phyloP scores from a whole-genome alignment of 2,113 vertebrate genomes.

The Echinops telfairi region DNA sequence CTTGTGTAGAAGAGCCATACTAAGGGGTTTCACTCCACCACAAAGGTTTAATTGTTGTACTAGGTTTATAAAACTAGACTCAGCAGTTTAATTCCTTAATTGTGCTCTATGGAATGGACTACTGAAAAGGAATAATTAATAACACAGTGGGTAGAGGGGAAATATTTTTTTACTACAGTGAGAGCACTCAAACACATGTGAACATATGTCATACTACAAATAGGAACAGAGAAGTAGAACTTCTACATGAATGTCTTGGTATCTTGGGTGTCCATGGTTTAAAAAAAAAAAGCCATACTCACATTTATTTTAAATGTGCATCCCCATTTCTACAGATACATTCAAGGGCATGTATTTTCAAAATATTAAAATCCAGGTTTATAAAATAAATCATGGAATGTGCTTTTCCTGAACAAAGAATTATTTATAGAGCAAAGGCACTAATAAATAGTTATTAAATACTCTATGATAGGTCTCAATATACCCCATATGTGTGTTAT shows the following conservation, averaged over 20 bases:
- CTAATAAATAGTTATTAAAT: not conserved
- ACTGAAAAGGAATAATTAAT: not conserved
- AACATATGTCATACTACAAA: not conserved
- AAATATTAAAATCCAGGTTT: not conserved
- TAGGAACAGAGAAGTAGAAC: not conserved
- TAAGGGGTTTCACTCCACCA: no score
- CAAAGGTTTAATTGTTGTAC: not conserved
- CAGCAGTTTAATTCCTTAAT: not conserved
- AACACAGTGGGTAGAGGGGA: not conserved
- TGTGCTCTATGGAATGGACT: not conserved
- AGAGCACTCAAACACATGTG: not conserved
- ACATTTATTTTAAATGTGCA: not conserved
- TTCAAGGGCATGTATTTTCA: not conserved
- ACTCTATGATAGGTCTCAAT: not conserved
- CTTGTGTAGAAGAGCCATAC: no score
- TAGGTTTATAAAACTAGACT: not conserved
- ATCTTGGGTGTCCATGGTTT: not conserved
- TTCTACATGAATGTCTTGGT: not conserved
- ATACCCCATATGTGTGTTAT: not conserved
- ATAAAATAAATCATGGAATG: not conserved
- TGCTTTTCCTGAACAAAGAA: constrained; percentile 22
- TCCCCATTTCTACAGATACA: not conserved
- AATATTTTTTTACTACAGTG: not conserved
- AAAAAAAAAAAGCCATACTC: not conserved
- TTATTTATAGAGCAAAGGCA: constrained; percentile 14